phyloP scores from a whole-genome alignment of 1,140 invertebrate genomes.

The Eubasilissa regina region DNA sequence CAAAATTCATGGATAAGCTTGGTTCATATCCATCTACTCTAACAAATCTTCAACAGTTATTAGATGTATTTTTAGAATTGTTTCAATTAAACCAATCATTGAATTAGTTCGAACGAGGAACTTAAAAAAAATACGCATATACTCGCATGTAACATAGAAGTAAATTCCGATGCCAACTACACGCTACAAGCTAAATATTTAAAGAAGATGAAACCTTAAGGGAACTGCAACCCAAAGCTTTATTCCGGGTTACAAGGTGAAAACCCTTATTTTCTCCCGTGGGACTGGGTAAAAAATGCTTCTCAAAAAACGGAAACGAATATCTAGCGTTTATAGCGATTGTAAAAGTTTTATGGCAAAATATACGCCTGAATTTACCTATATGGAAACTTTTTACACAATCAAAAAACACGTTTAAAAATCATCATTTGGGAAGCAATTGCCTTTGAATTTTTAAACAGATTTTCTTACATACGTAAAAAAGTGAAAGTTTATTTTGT shows the following conservation, averaged over 20 bases:
- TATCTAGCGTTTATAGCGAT: constrained; percentile 33
- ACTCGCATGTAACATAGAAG: neutral
- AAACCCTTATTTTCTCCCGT: constrained; percentile 16
- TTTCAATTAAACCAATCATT: neutral
- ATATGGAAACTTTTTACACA: constrained; percentile 21
- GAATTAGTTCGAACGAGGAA: neutral
- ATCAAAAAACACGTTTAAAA: neutral
- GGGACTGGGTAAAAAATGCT: constrained; percentile 10
- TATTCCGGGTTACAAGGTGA: constrained; percentile 30
- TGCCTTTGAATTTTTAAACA: too few relatives aligned
- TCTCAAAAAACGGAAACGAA: constrained; percentile 17
- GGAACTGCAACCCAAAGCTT: constrained; percentile 21
- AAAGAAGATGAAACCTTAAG: neutral
- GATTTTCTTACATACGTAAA: too few relatives aligned
- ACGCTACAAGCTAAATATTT: neutral
- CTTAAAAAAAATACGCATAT: neutral
- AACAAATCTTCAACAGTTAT: too few relatives aligned
- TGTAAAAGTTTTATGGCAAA: constrained; percentile 33
- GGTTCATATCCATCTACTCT: too few relatives aligned
- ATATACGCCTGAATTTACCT: constrained; percentile 25
- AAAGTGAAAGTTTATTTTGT: too few relatives aligned
- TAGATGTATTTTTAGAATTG: too few relatives aligned
- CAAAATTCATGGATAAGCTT: too few relatives aligned
- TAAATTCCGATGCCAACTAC: neutral
- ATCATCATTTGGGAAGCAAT: too few relatives aligned